Base-by-base conservation (phyloP, 92 coral and sea anemone genomes). In the Porites lobata region DNA sequence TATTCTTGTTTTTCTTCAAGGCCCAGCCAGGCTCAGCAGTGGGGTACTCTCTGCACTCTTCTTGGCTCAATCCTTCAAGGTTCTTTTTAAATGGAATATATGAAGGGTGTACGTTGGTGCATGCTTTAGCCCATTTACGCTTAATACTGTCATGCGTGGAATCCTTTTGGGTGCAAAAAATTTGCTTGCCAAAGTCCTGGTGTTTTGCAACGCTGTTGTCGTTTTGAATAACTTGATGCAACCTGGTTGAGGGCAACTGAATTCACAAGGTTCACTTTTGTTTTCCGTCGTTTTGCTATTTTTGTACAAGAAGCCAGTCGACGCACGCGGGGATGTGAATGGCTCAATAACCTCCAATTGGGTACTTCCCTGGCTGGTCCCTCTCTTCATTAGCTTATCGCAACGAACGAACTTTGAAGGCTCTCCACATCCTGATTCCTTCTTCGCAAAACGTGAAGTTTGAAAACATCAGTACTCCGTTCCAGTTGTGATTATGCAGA, bases 351-450 rank as follows among this genome's bases (percentile, higher is more conserved):
- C 69, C 69, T 7, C 26, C 69, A 64, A 64, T 7, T 24, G 9
- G 24, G 69, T 67, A 7, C 13, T 67, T 18, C 29, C 72, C 32
- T 80, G 75, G 18, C 76, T 67, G 69, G 12, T 20, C 11, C 85
- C 85, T 62, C 21, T 80, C 76, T 80, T 80, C 58, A 56, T 80
- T 26, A 80, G 75, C 75, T 65, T 80, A n/a, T 80, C 76, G 54
- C 67, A 80, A 80, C 50, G 85, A 80, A 80, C 47, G 52, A 80
- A 80, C 76, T 66, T 80, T 50, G 18, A 43, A 80, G 58, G 75
- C 76, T 15, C 62, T 80, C 85, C 85, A 80, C 74, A 79, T 65
- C 17, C 72, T 52, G 66, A 79, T 79, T 26, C 84, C 84, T 9
- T 64, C 73, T 1, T 15, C 66, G 65, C 75, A 59, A 64, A 65